Base-by-base conservation (phyloP, 2,113 vertebrate genomes). In the Proterorhinus semilunaris region DNA sequence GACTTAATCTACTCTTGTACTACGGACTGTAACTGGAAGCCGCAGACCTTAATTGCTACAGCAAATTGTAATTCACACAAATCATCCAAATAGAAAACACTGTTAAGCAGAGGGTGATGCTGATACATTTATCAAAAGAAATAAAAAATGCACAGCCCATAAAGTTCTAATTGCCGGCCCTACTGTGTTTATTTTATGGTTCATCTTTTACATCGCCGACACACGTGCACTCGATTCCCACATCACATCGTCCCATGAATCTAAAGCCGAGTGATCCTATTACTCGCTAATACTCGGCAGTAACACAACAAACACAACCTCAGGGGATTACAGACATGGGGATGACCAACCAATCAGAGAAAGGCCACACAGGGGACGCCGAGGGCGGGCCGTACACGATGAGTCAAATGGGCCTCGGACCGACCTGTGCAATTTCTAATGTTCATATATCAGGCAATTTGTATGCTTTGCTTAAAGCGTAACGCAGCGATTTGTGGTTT, bases 241-340 rank as follows among this genome's bases (percentile, higher is more conserved):
- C 54, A 36, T 57, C 54, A 57, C 21, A 51, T 58, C 17, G 11
- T 57, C 27, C 27, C 7, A 6, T 58, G 11, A 6, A 13, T 13
- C 55, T 58, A 58, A 58, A 58, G 27, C 55, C 42, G 55, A 13
- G 12, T 12, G 6, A 58, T 58, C 55, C 55, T 58, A 42, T 58
- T 58, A 58, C 55, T 58, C 10, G 6, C 55, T 54, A 16, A 49
- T 54, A 54, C n/a, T 36, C 55, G 6, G 21, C 55, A 42, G 11
- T 13, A 58, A 42, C 21, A 58, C 55, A 42, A 58, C 21, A 42
- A 42, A 58, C 11, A 58, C 27, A 58, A 7, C 55, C 27, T 58
- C 21, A 58, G 27, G 6, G 55, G 55, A 58, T 58, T 58, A 58
- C 6, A 42, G 10, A 36, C 55, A 58, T 42, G 55, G 15, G 55